Evolutionary conservation across 2,888 invertebrate genomes (phyloP).

Genomic region (Tachina fera): DNA sequence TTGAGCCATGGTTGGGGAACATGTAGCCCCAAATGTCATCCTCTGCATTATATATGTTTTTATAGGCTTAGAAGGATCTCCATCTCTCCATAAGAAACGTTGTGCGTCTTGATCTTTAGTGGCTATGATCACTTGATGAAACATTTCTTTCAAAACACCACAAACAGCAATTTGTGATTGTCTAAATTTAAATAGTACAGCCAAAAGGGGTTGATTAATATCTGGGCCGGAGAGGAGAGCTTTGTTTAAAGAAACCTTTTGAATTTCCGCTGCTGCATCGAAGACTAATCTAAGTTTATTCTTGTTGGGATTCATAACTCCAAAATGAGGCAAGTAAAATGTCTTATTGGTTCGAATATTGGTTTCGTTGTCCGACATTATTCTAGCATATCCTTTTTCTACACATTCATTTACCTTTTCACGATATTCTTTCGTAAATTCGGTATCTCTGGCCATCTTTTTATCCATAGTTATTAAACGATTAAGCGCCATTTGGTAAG

Average conservation of each 20-base stretch:
- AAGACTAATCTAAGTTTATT: conserved; percentile 36
- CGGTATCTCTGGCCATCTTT: no score
- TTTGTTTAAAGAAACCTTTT: conserved; percentile 33
- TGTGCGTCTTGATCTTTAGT: neutral
- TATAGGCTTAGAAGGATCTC: neutral
- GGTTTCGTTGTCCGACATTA: neutral
- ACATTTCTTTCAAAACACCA: neutral
- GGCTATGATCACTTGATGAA: neutral
- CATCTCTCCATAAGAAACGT: neutral
- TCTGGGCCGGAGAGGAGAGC: conserved; percentile 21
- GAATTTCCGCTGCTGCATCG: conserved; percentile 28
- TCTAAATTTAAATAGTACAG: conserved; percentile 37
- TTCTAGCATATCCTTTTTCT: no score
- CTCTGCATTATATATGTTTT: neutral
- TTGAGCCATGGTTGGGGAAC: conserved; percentile 7
- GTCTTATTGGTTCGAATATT: neutral
- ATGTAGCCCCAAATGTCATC: neutral
- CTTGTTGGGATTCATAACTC: neutral
- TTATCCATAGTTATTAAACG: no score
- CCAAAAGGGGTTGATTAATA: conserved; percentile 31
- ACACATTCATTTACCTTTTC: neutral
- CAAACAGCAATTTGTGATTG: neutral
- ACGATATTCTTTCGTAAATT: neutral
- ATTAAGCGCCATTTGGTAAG: no score
- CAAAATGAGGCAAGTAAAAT: neutral